Percentiles rank a stretch among this genome's conserved stretches.
These are phyloP conservation scores for Antheraea yamamai DNA, from an alignment of 2,888 invertebrate species.

Conservation along the genomic window DNA sequence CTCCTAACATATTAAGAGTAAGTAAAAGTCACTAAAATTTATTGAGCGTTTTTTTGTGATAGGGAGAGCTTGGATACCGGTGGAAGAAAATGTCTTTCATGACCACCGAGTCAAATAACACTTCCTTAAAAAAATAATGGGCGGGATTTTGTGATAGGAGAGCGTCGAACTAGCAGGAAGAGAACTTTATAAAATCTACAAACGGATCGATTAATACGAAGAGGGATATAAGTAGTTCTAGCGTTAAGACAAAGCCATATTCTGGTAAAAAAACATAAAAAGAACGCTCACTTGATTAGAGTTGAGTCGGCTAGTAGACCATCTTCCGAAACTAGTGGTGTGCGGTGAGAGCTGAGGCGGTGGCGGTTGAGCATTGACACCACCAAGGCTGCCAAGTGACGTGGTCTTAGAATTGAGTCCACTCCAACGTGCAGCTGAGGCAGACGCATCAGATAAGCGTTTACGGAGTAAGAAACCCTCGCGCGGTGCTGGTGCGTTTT, in stretches of 20 bases:
- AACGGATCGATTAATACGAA: too few relatives aligned
- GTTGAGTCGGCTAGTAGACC: conserved; percentile 89
- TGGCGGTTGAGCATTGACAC: conserved; percentile 81
- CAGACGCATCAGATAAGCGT: conserved; percentile 86
- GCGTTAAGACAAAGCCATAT: background rate
- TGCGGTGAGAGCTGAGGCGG: conserved; percentile 75
- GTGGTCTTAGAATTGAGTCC: conserved; percentile 93
- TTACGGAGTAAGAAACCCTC: conserved; percentile 92
- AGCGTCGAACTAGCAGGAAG: too few relatives aligned
- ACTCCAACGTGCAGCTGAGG: conserved; percentile 82
- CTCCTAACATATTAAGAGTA: too few relatives aligned
- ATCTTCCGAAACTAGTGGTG: conserved; percentile 83
- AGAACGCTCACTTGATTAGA: conserved; percentile 80
- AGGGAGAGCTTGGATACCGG: too few relatives aligned
- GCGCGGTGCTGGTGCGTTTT: conserved; percentile 87
- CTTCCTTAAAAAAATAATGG: too few relatives aligned
- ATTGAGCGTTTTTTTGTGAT: too few relatives aligned
- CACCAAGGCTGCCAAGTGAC: conserved; percentile 89
- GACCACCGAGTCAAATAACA: too few relatives aligned
- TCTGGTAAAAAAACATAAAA: background rate
- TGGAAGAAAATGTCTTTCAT: too few relatives aligned
- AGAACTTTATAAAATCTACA: too few relatives aligned
- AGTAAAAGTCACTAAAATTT: too few relatives aligned
- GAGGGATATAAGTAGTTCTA: background rate
- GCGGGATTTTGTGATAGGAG: too few relatives aligned